Evolutionary conservation across 2,888 invertebrate genomes (phyloP).

Genomic region (Pollenia amentaria): DNA sequence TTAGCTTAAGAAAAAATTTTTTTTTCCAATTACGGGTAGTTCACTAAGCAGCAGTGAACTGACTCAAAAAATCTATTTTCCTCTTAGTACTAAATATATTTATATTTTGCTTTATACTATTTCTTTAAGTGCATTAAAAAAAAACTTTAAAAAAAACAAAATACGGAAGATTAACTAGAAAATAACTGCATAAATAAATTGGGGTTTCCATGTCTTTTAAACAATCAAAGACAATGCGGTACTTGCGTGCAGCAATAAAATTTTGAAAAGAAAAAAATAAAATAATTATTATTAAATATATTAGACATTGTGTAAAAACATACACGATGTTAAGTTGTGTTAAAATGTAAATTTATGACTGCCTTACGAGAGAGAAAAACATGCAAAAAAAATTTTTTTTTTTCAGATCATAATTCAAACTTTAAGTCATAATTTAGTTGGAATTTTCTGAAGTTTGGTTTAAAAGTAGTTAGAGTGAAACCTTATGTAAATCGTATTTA

Average conservation of each 20-base stretch:
- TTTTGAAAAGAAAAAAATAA: constrained; percentile 1
- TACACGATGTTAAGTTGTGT: constrained; percentile 8
- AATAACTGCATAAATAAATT: constrained; percentile 38
- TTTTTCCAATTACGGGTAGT: too few relatives aligned
- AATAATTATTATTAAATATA: constrained; percentile 7
- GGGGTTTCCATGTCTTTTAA: constrained; percentile 27
- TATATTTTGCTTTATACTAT: background rate
- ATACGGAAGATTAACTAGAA: constrained; percentile 51
- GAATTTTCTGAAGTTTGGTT: background rate
- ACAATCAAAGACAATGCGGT: constrained; percentile 66
- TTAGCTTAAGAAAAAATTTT: too few relatives aligned
- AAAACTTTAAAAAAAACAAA: constrained; percentile 11
- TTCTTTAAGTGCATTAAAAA: constrained; percentile 17
- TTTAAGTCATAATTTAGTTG: constrained; percentile 14
- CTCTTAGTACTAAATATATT: background rate
- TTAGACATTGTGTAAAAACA: background rate
- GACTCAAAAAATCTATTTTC: too few relatives aligned
- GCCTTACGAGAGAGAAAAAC: background rate
- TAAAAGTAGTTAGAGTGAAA: background rate
- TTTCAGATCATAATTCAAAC: constrained; percentile 11
- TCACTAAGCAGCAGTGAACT: too few relatives aligned
- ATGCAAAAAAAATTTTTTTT: background rate
- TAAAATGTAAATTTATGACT: constrained; percentile 2
- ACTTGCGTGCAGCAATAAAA: constrained; percentile 67
- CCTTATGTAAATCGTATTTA: background rate